A percentile compares a stretch with the other conserved stretches of the same genome.
Evolutionary conservation across 2,797 vertebrate genomes (phyloP).

Genomic region (Carcharodon carcharias): DNA sequence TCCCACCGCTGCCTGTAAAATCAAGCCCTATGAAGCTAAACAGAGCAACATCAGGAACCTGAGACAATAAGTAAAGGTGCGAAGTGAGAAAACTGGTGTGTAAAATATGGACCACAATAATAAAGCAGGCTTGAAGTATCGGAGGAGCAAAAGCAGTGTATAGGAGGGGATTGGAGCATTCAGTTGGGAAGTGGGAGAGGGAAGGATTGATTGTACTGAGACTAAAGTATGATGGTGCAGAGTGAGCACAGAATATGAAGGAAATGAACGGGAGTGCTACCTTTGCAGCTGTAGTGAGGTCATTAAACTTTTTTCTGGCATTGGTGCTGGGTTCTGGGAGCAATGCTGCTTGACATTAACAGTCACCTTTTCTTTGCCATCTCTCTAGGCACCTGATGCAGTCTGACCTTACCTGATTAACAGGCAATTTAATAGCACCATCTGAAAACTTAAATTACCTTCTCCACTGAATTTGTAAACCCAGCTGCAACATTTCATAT

Average conservation of each 20-base stretch:
- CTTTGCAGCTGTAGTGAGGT: neutral
- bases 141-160: neutral
- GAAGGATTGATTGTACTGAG: neutral
- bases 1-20: too few species aligned
- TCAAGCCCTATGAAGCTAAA: neutral
- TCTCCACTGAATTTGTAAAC: neutral
- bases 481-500: neutral
- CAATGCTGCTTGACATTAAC: neutral
- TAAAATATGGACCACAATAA: neutral
- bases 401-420: too few species aligned
- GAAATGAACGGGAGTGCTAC: neutral
- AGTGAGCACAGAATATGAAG: neutral
- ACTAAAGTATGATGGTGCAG: neutral
- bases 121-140: neutral
- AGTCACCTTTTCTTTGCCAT: neutral
- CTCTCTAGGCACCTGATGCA: neutral
- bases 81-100: neutral
- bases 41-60: neutral
- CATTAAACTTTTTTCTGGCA: too few species aligned
- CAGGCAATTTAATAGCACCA: neutral
- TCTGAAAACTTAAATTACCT: neutral
- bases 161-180: neutral
- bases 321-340: neutral
- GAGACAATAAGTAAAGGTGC: neutral
- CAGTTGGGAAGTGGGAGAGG: neutral